Evolutionary conservation across 53 echinoderm and acorn worm genomes (phyloP).

Genomic region (Patiria pectinifera): DNA sequence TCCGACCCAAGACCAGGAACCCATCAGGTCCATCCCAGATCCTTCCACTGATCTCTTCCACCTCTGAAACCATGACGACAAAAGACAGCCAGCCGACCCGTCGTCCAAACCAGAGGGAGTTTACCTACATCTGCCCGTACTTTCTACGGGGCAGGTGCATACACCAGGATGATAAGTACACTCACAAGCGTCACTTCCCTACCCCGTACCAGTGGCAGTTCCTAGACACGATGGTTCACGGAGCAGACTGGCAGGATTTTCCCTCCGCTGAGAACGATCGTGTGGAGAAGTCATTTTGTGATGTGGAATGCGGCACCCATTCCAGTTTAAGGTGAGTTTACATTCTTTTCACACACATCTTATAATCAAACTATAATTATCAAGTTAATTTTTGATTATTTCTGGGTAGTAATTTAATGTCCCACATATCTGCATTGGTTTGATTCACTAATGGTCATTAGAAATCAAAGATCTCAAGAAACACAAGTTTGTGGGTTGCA

Average conservation of each 20-base stretch:
- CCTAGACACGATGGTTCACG: neutral
- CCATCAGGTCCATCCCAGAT: neutral
- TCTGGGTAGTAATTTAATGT: no score
- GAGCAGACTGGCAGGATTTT: conserved; percentile 27
- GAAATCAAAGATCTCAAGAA: no score
- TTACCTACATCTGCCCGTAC: conserved; percentile 37
- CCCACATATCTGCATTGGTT: no score
- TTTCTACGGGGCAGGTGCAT: conserved; percentile 42
- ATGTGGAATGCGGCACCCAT: neutral
- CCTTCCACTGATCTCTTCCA: neutral
- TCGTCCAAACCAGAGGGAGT: conserved; percentile 6
- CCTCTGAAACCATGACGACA: neutral
- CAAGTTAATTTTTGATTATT: no score
- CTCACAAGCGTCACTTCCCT: conserved; percentile 31
- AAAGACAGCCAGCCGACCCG: neutral
- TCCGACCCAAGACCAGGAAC: neutral
- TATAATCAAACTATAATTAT: no score
- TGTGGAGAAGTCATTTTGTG: conserved; percentile 27
- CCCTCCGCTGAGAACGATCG: neutral
- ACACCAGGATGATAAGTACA: conserved; percentile 28
- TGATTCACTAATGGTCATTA: no score
- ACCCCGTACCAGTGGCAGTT: conserved; percentile 47
- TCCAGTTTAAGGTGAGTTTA: neutral
- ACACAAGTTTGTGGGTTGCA: no score
- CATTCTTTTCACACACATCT: neutral